Base-by-base conservation (phyloP, 2,888 invertebrate genomes). In the Ophraella communa region DNA sequence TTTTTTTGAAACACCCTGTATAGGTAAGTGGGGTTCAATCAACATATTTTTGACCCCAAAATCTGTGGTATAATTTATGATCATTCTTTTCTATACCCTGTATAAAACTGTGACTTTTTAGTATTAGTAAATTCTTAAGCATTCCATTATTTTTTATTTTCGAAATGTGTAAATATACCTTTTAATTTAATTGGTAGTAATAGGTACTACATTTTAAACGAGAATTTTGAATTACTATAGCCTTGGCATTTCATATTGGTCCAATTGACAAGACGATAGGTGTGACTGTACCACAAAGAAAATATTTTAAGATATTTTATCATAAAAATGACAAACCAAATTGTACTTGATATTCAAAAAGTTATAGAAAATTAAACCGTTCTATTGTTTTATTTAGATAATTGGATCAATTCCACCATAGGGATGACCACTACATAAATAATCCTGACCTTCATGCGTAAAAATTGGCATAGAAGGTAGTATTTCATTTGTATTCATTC, bases 241-340 rank as follows among this genome's bases (percentile, higher is more conserved):
- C 66, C 66, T 66, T 66, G 66, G 55, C 66, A 66, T 66, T 66
- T 66, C 35, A 27, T 24, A 45, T 56, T 20, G 56, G 24, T 55
- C 59, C 53, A 39, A 64, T 61, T 61, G 61, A 61, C 61, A 47
- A 54, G 33, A 54, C 45, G 21, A 52, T 30, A 61, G 61, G 61
- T 61, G 61, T 53, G 61, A 61, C 61, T 17, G 44, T 27, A 39
- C 54, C 33, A 33, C 23, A 54, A 54, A 61, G 18, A 60, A 53
- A 60, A 21, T 44, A 45, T 44, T 44, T 53, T n/a, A 53, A 30
- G 45, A 45, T 44, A 52, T 53, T 30, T 30, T 44, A 60, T 39
- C 60, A 39, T 39, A 39, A 17, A 39, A 39, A 39, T 39, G n/a
- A 14, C 39, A 39, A 39, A 14, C 17, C 39, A 39, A 14, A 39